These are phyloP conservation scores for Clarias laeviceps DNA, from an alignment of 2,797 vertebrate species.

Conservation along the genomic window DNA sequence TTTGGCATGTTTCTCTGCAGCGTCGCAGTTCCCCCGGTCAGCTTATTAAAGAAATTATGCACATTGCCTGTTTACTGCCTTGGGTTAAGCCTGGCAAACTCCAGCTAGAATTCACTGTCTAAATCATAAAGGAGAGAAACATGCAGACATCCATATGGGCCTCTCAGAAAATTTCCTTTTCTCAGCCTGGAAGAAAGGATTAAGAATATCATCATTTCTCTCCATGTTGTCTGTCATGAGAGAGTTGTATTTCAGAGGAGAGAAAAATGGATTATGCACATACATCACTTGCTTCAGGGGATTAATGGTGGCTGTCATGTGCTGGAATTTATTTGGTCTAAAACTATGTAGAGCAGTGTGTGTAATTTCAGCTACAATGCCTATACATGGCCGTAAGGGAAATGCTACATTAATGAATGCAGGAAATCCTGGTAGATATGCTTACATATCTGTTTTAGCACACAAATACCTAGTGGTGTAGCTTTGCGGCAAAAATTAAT, in stretches of 20 bases:
- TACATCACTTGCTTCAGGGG: slow-evolving; percentile 28
- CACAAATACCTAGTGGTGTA: not conserved
- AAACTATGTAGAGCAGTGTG: slow-evolving; percentile 19
- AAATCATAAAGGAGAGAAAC: slow-evolving; percentile 41
- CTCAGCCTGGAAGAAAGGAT: slow-evolving; percentile 14
- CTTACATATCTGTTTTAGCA: not conserved
- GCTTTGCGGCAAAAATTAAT: not conserved
- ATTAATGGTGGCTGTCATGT: slow-evolving; percentile 13
- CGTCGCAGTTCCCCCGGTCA: slow-evolving; percentile 3
- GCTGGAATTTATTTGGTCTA: slow-evolving; percentile 41
- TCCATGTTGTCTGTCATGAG: slow-evolving; percentile 3
- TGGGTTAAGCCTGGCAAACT: slow-evolving; percentile 43
- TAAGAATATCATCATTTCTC: slow-evolving; percentile 19
- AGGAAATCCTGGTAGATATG: not conserved
- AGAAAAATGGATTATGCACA: slow-evolving; percentile 15
- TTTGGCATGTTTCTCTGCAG: slow-evolving; percentile 13
- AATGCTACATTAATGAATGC: not conserved
- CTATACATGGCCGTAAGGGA: slow-evolving; percentile 6
- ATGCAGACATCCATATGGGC: slow-evolving; percentile 41
- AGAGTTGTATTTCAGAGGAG: not conserved
- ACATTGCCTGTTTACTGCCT: slow-evolving; percentile 38
- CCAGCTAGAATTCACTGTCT: slow-evolving; percentile 25
- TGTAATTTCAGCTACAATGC: slow-evolving; percentile 25
- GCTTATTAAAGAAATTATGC: slow-evolving; percentile 56
- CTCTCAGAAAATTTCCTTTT: slow-evolving; percentile 19